Percentiles rank a stretch among this genome's conserved stretches.
These are phyloP conservation scores for Thymelicus sylvestris DNA, from an alignment of 2,888 invertebrate species.

Conservation along the genomic window DNA sequence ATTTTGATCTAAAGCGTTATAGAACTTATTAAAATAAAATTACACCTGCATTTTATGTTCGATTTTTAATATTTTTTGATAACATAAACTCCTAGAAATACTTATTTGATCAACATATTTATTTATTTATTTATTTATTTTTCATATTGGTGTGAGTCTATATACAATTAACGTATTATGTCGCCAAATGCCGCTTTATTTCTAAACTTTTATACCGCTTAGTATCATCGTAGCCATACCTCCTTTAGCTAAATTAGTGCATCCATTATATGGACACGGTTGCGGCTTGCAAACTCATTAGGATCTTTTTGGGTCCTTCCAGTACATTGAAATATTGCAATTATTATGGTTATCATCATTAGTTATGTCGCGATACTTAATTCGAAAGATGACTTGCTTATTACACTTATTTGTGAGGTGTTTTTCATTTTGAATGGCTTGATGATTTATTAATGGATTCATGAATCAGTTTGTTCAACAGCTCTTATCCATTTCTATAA, in stretches of 20 bases:
- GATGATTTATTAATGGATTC: too few species aligned
- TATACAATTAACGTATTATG: not conserved
- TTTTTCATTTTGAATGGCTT: not conserved
- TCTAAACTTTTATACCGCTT: not conserved
- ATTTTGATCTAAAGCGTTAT: too few species aligned
- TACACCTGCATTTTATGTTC: too few species aligned
- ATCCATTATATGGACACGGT: constrained; percentile 60
- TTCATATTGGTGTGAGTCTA: too few species aligned
- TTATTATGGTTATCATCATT: constrained; percentile 57
- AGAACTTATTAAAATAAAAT: too few species aligned
- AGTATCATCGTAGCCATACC: constrained; percentile 29
- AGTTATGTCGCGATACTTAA: constrained; percentile 42
- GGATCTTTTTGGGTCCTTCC: constrained; percentile 53
- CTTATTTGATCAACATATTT: too few species aligned
- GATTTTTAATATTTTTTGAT: too few species aligned
- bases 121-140: too few species aligned
- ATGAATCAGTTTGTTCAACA: too few species aligned
- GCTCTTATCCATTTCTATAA: too few species aligned
- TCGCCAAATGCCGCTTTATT: not conserved
- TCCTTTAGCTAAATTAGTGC: constrained; percentile 59
- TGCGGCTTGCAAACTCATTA: constrained; percentile 67
- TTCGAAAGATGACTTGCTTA: constrained; percentile 11
- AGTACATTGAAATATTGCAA: constrained; percentile 63
- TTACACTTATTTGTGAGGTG: not conserved
- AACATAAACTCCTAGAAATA: too few species aligned